Conservation (phyloP, 2,797 vertebrate genomes). For the Phylloscopus collybita region DNA sequence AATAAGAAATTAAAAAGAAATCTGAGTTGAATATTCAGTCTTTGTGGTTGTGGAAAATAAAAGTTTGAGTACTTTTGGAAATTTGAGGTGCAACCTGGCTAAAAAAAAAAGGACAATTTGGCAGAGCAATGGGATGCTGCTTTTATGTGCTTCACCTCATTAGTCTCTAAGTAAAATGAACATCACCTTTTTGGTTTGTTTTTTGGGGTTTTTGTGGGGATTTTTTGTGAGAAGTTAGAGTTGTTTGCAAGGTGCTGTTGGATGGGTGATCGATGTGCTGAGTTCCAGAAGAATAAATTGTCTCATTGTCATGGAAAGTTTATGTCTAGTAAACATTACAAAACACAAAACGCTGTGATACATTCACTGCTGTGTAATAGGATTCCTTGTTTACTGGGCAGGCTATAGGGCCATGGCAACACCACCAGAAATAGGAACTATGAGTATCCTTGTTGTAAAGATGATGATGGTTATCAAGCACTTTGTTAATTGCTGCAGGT, state of each 20-base stretch:
- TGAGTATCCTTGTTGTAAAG: conserved; percentile 31
- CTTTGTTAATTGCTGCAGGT: conserved; percentile 29
- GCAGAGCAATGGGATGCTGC: background rate
- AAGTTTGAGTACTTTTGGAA: background rate
- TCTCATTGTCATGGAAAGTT: conserved; percentile 59
- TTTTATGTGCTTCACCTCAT: background rate
- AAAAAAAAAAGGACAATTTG: background rate
- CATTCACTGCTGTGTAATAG: conserved; percentile 47
- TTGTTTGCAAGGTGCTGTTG: background rate
- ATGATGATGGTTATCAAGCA: conserved; percentile 24
- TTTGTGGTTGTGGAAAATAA: background rate
- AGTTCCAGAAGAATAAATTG: background rate
- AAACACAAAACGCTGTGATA: conserved; percentile 16
- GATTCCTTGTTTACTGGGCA: conserved; percentile 53
- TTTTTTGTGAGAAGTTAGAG: background rate
- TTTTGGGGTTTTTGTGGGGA: background rate
- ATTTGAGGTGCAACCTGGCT: background rate
- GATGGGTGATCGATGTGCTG: background rate
- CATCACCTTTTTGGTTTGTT: background rate
- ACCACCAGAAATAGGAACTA: conserved; percentile 49
- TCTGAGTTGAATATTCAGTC: background rate
- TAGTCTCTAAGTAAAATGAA: background rate
- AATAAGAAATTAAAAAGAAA: background rate
- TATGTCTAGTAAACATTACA: conserved; percentile 57
- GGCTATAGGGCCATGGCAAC: conserved; percentile 55